A percentile compares a stretch with the other conserved stretches of the same genome.
Evolutionary conservation across 2,888 invertebrate species (phyloP).

Genomic region (Stenodera caucasica): DNA sequence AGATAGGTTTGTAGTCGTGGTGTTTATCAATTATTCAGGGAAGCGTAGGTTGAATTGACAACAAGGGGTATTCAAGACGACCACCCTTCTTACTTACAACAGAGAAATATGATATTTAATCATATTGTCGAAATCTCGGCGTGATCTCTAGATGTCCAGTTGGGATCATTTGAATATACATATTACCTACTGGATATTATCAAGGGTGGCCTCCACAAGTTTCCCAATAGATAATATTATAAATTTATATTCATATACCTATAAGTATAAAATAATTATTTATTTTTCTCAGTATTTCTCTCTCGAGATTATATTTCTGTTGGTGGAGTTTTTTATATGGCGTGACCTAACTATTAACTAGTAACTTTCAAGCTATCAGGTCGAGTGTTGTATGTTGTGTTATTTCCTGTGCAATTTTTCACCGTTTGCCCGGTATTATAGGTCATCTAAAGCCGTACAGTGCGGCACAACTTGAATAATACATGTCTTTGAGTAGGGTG

Average conservation of each 20-base stretch:
- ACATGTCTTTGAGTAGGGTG: slow-evolving; percentile 9
- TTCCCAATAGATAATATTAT: no score
- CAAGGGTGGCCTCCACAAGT: slow-evolving; percentile 11
- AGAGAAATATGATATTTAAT: slow-evolving; percentile 18
- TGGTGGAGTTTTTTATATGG: not conserved
- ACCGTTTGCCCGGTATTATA: slow-evolving; percentile 10
- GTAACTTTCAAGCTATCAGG: slow-evolving; percentile 6
- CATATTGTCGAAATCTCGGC: slow-evolving; percentile 23
- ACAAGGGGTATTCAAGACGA: not conserved
- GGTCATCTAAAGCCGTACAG: slow-evolving; percentile 11
- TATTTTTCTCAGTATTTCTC: no score
- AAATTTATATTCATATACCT: no score
- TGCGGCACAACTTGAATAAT: slow-evolving; percentile 16
- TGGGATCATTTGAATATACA: slow-evolving; percentile 26
- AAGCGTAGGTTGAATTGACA: not conserved
- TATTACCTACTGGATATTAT: slow-evolving; percentile 17
- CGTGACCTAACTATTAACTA: slow-evolving; percentile 6
- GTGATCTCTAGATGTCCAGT: slow-evolving; percentile 14
- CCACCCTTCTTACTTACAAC: slow-evolving; percentile 12
- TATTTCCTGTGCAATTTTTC: slow-evolving; percentile 9
- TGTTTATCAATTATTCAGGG: not conserved
- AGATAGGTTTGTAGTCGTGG: slow-evolving; percentile 3
- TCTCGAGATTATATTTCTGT: no score
- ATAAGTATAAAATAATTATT: no score
- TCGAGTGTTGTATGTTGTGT: slow-evolving; percentile 6